Conservation (phyloP, 92 coral and sea anemone species). For the Umimayanthus kanabou region DNA sequence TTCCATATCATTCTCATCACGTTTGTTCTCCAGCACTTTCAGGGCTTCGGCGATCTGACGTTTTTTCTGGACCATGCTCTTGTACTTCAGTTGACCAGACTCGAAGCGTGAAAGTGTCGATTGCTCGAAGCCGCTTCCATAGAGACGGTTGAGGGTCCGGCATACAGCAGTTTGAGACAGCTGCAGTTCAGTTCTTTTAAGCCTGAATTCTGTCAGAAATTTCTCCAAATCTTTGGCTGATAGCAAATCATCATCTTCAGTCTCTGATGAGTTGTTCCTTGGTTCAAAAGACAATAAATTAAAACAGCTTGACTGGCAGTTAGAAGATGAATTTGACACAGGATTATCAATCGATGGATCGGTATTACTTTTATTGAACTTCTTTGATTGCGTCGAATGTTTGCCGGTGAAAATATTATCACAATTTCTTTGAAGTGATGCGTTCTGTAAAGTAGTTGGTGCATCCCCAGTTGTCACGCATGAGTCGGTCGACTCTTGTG, state of each 20-base stretch:
- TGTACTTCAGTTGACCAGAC: not conserved
- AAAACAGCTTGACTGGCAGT: not conserved
- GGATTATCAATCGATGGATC: not conserved
- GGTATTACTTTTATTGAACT: not conserved
- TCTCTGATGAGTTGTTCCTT: not conserved
- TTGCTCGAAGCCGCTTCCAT: slow-evolving; percentile 28
- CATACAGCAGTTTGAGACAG: slow-evolving; percentile 15
- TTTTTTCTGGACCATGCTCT: not conserved
- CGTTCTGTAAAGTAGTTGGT: not conserved
- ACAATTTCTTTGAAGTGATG: not conserved
- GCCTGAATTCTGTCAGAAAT: slow-evolving; percentile 19
- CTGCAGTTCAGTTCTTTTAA: slow-evolving; percentile 6
- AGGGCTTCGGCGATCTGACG: slow-evolving; percentile 8
- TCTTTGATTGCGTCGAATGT: not conserved
- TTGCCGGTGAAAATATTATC: not conserved
- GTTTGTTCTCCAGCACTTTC: not conserved
- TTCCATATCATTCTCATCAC: not conserved
- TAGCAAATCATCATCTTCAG: not conserved
- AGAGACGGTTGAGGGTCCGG: not conserved
- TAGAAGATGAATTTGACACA: not conserved
- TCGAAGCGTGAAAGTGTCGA: slow-evolving; percentile 20
- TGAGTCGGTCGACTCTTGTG: not conserved
- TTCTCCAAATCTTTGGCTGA: not conserved
- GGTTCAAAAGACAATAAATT: not conserved
- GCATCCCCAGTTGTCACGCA: too few species aligned